Evolutionary conservation across 2,888 invertebrate species (phyloP).

Genomic region (Melanchra persicariae): DNA sequence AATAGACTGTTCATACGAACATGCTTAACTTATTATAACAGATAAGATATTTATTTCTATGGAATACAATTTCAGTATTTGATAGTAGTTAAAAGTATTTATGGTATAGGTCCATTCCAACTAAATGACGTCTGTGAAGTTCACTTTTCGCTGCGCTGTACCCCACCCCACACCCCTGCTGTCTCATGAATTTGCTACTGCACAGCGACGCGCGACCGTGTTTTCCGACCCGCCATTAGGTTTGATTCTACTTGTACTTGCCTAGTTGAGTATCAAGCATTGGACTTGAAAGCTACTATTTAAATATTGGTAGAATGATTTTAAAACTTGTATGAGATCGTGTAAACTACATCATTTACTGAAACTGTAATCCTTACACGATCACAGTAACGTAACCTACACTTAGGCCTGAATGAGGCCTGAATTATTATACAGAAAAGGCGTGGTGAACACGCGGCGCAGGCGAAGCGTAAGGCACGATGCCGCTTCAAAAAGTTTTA

Average conservation of each 20-base stretch:
- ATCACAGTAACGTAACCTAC: conserved; percentile 68
- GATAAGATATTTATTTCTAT: conserved; percentile 45
- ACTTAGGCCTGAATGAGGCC: no score
- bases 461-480: no score
- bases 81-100: conserved; percentile 6
- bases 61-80: conserved; percentile 51
- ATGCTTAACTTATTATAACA: conserved; percentile 37
- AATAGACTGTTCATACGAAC: conserved; percentile 32
- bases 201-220: no score
- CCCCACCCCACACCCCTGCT: no score
- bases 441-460: no score
- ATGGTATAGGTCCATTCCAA: not conserved
- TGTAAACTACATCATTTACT: conserved; percentile 48
- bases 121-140: no score
- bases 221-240: no score
- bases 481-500: no score
- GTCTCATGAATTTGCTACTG: no score
- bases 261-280: conserved; percentile 32
- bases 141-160: no score
- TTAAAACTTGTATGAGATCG: conserved; percentile 38
- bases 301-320: conserved; percentile 15
- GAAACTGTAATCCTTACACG: conserved; percentile 57
- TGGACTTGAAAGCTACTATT: conserved; percentile 4
- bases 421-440: no score
- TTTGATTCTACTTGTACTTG: no score